Evolutionary conservation across 2,797 vertebrate genomes (phyloP).

Genomic region (Uromys caudimaculatus): DNA sequence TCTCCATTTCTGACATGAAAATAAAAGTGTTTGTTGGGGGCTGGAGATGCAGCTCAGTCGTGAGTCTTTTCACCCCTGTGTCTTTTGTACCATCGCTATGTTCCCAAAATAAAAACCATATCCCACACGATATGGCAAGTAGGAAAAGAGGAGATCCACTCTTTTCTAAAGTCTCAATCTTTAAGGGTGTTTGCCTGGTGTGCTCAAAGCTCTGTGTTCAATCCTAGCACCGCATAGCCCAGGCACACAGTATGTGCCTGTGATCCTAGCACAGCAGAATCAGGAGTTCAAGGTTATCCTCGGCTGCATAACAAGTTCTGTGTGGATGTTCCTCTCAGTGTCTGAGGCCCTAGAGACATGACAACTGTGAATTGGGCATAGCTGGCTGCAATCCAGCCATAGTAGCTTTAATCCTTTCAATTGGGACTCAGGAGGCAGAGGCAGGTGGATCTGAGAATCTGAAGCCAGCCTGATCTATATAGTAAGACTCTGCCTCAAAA

Average conservation of each 20-base stretch:
- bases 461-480: neutral
- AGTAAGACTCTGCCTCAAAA: neutral
- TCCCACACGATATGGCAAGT: neutral
- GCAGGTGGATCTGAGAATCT: neutral
- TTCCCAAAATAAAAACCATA: neutral
- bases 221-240: neutral
- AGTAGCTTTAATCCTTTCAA: neutral
- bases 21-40: neutral
- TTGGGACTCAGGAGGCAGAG: neutral
- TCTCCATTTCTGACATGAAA: neutral
- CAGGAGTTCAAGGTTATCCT: neutral
- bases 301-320: neutral
- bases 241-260: neutral
- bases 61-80: neutral
- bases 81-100: neutral
- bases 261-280: neutral
- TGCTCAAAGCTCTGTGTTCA: neutral
- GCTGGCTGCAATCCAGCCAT: neutral
- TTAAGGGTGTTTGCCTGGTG: neutral
- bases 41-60: neutral
- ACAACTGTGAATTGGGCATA: neutral
- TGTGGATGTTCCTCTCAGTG: neutral
- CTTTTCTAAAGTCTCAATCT: neutral
- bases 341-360: neutral
- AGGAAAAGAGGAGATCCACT: neutral